Evolutionary conservation across 2,113 vertebrate genomes (phyloP).

Genomic region (Apteryx mantelli): DNA sequence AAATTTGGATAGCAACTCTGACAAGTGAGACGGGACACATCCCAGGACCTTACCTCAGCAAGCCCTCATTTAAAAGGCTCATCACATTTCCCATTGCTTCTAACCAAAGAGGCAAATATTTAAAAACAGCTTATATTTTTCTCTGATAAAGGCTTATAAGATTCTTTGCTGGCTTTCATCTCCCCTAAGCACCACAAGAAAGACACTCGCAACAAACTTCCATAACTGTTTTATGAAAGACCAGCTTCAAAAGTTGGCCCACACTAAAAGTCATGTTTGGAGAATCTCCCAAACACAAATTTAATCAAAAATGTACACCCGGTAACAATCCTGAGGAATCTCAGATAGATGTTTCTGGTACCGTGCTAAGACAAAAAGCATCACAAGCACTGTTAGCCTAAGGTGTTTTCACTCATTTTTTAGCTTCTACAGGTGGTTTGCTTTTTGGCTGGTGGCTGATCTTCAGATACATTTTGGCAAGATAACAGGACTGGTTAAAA

Average conservation of each 20-base stretch:
- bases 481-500: neutral
- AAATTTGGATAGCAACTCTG: accelerated
- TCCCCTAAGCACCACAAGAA: neutral
- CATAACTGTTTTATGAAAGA: neutral
- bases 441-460: neutral
- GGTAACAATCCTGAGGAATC: neutral
- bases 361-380: neutral
- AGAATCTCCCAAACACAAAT: neutral
- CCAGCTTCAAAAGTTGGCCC: neutral
- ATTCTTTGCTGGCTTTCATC: neutral
- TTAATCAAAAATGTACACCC: neutral
- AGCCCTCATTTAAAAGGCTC: neutral
- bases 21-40: neutral
- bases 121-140: neutral
- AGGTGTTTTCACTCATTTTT: neutral
- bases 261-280: neutral
- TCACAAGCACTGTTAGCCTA: neutral
- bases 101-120: neutral
- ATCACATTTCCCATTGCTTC: neutral
- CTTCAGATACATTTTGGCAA: neutral
- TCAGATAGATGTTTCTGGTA: neutral
- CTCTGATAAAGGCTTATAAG: neutral
- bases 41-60: neutral
- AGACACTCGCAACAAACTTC: neutral
- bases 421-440: neutral